These are phyloP conservation scores for Hirudo medicinalis DNA, from an alignment of 1,140 invertebrate species.

Conservation along the genomic window DNA sequence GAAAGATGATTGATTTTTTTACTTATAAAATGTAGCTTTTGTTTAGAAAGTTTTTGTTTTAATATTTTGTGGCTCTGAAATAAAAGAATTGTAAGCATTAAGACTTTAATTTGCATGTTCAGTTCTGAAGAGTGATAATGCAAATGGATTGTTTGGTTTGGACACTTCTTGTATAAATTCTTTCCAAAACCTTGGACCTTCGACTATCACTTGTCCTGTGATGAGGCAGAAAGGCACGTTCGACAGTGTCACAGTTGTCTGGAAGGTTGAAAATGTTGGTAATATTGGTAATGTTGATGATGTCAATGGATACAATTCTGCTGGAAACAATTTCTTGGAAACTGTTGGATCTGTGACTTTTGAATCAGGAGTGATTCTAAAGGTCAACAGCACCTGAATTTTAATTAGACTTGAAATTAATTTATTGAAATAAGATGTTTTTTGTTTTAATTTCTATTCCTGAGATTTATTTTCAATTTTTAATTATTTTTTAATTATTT, in stretches of 20 bases:
- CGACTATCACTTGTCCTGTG: conserved; percentile 29
- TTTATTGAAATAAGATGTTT: background rate
- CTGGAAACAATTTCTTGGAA: background rate
- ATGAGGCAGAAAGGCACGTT: conserved; percentile 29
- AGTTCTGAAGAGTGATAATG: conserved; percentile 41
- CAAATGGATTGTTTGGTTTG: conserved; percentile 37
- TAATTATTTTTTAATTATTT: too few relatives aligned
- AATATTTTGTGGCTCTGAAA: background rate
- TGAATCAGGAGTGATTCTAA: background rate
- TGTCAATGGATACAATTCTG: too few relatives aligned
- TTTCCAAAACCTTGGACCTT: conserved; percentile 24
- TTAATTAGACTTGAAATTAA: background rate
- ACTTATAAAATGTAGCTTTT: too few relatives aligned
- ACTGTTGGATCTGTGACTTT: background rate
- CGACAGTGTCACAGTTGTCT: background rate
- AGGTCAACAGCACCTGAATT: background rate
- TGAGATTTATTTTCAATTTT: too few relatives aligned
- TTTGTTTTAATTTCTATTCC: background rate
- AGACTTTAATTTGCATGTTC: conserved; percentile 23
- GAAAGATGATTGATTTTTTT: too few relatives aligned
- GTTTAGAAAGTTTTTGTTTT: too few relatives aligned
- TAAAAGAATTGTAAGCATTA: background rate
- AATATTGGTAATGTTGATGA: background rate
- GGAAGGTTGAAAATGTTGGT: background rate
- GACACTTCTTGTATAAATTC: conserved; percentile 28